Conservation (phyloP, 2,888 invertebrate species). For the Itoplectis maculator region DNA sequence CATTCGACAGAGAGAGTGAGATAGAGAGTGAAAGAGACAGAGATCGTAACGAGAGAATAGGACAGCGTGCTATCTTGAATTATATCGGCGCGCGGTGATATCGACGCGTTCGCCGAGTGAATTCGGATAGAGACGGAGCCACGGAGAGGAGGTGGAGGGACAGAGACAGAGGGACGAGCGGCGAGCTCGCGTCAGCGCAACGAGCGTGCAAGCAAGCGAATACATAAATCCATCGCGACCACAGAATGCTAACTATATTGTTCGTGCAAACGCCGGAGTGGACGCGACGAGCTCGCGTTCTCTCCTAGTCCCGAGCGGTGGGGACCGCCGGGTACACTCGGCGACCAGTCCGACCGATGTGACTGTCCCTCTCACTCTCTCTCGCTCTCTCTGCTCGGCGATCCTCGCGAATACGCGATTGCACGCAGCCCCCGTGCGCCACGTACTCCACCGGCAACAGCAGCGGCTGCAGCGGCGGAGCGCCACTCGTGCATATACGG, state of each 20-base stretch:
- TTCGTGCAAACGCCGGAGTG: slow-evolving; percentile 74
- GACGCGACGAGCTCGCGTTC: slow-evolving; percentile 62
- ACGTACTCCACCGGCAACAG: slow-evolving; percentile 32
- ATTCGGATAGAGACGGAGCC: no score
- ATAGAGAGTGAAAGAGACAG: no score
- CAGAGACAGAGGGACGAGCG: not conserved
- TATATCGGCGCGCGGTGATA: slow-evolving; percentile 44
- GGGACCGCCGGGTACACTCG: not conserved
- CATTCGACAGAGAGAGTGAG: slow-evolving; percentile 18
- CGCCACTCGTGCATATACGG: slow-evolving; percentile 58
- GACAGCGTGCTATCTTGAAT: slow-evolving; percentile 36
- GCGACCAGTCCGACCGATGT: not conserved
- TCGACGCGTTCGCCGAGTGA: slow-evolving; percentile 7
- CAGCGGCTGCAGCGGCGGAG: slow-evolving; percentile 39
- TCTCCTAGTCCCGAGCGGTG: not conserved
- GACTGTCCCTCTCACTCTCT: no score
- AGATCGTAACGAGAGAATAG: slow-evolving; percentile 6
- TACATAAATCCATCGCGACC: slow-evolving; percentile 69
- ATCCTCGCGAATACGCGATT: slow-evolving; percentile 63
- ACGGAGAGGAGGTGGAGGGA: no score
- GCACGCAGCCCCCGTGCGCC: slow-evolving; percentile 59
- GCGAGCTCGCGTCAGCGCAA: slow-evolving; percentile 45
- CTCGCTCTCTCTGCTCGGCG: no score
- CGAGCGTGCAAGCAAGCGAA: slow-evolving; percentile 59
- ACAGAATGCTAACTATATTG: slow-evolving; percentile 76